A percentile compares a stretch with the other conserved stretches of the same genome.
These are phyloP conservation scores for Cyprinodon tularosa DNA, from an alignment of 2,113 vertebrate genomes.

Conservation along the genomic window DNA sequence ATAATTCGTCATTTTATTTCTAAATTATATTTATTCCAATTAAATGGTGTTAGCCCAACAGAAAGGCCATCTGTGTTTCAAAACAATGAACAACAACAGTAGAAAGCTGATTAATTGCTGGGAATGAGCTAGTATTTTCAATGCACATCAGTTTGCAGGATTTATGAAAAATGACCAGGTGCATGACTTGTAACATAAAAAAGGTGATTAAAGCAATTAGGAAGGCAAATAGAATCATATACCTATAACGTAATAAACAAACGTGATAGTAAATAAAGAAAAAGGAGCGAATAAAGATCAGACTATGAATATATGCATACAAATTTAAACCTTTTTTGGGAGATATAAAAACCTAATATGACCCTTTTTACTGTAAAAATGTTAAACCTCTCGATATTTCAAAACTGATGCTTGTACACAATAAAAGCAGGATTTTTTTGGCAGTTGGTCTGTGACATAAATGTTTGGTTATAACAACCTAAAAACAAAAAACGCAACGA, in stretches of 20 bases:
- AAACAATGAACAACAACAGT: slow-evolving; percentile 27
- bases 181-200: background rate
- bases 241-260: background rate
- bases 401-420: no score
- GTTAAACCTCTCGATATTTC: no score
- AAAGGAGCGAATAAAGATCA: no score
- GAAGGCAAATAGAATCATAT: background rate
- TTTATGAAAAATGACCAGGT: no score
- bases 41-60: slow-evolving; percentile 34
- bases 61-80: slow-evolving; percentile 66
- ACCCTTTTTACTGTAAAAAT: background rate
- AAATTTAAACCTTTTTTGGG: background rate
- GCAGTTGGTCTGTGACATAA: no score
- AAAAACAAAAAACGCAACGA: no score
- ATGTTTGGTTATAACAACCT: no score
- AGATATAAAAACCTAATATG: background rate
- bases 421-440: no score
- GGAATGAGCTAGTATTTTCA: slow-evolving; percentile 8
- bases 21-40: slow-evolving; percentile 65
- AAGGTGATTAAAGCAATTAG: background rate
- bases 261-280: no score
- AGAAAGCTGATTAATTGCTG: slow-evolving; percentile 27
- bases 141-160: background rate
- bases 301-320: background rate
- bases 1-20: slow-evolving; percentile 65